Evolutionary conservation across 2,797 vertebrate species (phyloP), one percentile per base, ranked within the genome.

Genomic region (Sciurus vulgaris): DNA sequence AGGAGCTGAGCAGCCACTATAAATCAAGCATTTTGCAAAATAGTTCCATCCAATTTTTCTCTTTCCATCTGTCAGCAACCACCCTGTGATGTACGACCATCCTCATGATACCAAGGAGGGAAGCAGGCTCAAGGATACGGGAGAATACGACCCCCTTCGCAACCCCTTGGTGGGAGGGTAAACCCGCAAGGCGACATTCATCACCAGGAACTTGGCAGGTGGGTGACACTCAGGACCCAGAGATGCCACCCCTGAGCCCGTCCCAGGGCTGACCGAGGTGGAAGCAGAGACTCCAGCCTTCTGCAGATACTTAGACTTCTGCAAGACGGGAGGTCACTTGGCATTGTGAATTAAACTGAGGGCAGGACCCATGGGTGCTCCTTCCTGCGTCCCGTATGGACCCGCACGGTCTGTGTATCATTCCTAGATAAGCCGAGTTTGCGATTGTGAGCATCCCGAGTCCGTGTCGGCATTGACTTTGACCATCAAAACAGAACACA

Each of bases 1-100:
- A 1, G 0, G 7, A 1, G 7, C 0, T 1, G 35, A 18, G 13
- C 0, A 7, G 49, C 10, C 5, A 2, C 59, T 56, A 24, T 77
- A 14, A 77, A n/a, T 63, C 61, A 35, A 7, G 0, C 69, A 3
- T 59, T 54, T 35, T 26, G 47, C 44, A 18, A 33, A 35, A 10
- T 0, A 0, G 13, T 26, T 41, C 14, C 44, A 26, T 11, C 28
- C 7, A 15, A 20, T 38, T 56, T 54, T 86, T n/a, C 12, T n/a
- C 81, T 86, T 63, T 63, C 74, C 11, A 1, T 54, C 51, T 47
- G 74, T 82, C 61, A 41, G 15, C 74, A 17, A 13, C 30, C 20
- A 22, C n/a, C 13, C 30, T 30, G 51, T 22, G 41, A 30, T 4
- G 3, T 18, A 11, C 0, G 10, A 24, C 33, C 8, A 3, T n/a